Evolutionary conservation across 2,797 vertebrate species (phyloP).

Genomic region (Ctenosaura bakeri): DNA sequence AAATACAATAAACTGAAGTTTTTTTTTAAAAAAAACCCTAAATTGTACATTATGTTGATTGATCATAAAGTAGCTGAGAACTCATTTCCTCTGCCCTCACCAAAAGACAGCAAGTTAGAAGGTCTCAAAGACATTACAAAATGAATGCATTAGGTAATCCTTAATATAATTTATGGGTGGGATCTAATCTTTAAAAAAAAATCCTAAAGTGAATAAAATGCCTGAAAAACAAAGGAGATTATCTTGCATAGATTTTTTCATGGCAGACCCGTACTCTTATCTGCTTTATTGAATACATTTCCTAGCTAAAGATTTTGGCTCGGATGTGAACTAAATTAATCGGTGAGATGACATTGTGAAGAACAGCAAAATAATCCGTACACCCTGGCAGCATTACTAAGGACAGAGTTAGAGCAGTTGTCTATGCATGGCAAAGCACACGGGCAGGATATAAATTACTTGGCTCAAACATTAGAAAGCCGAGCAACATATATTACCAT

Average conservation of each 20-base stretch:
- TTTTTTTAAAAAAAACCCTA: background rate
- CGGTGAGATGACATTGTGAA: slow-evolving; percentile 35
- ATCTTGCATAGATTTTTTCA: slow-evolving; percentile 29
- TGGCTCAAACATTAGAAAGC: background rate
- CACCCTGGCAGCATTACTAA: slow-evolving; percentile 1
- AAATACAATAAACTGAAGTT: background rate
- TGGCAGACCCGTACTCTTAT: slow-evolving; percentile 26
- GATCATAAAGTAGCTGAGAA: slow-evolving; percentile 8
- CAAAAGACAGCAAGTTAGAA: background rate
- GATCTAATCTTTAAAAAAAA: slow-evolving; percentile 18
- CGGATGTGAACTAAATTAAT: slow-evolving; percentile 39
- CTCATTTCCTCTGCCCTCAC: background rate
- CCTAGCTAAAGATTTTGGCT: slow-evolving; percentile 33
- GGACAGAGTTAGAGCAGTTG: background rate
- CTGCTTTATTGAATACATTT: slow-evolving; percentile 39
- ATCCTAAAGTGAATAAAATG: slow-evolving; percentile 33
- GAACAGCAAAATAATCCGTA: slow-evolving; percentile 25
- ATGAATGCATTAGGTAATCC: slow-evolving; percentile 14
- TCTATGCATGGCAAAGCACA: background rate
- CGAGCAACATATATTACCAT: background rate
- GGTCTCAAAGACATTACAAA: slow-evolving; percentile 12
- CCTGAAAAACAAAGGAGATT: slow-evolving; percentile 44
- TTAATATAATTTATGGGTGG: slow-evolving; percentile 29
- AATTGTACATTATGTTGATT: background rate
- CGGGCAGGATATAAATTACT: background rate